Percentiles rank a stretch among this genome's conserved stretches.
Conservation (phyloP, 2,888 invertebrate species). For the Sylvicola fuscatus region DNA sequence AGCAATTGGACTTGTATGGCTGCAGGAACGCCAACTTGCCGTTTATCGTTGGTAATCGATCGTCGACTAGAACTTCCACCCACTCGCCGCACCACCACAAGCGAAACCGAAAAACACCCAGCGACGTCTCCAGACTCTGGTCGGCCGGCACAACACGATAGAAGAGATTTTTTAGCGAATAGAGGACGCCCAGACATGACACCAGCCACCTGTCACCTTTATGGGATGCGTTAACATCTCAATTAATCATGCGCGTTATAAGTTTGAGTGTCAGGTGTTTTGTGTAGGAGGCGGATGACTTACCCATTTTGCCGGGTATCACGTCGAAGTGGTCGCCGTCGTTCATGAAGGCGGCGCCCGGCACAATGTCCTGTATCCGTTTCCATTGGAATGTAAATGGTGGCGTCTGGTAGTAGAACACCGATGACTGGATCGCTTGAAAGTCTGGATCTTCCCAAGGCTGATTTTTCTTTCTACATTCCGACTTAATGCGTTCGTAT, state of each 20-base stretch:
- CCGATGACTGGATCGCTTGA: slow-evolving; percentile 69
- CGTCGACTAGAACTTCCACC: slow-evolving; percentile 73
- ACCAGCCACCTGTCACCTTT: slow-evolving; percentile 80
- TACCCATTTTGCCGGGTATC: slow-evolving; percentile 72
- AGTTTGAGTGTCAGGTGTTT: background rate
- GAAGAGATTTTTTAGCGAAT: slow-evolving; percentile 69
- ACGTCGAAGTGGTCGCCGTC: slow-evolving; percentile 56
- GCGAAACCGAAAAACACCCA: slow-evolving; percentile 72
- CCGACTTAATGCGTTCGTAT: slow-evolving; percentile 63
- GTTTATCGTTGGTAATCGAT: slow-evolving; percentile 71
- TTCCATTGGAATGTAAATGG: slow-evolving; percentile 86
- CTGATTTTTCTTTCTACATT: slow-evolving; percentile 57
- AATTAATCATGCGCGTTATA: background rate
- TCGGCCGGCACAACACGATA: slow-evolving; percentile 83
- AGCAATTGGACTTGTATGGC: slow-evolving; percentile 56
- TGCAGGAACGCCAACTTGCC: slow-evolving; percentile 73
- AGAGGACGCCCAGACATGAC: slow-evolving; percentile 67
- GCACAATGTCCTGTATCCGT: slow-evolving; percentile 62
- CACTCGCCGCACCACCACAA: slow-evolving; percentile 90
- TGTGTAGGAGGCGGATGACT: slow-evolving; percentile 16
- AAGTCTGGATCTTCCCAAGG: slow-evolving; percentile 87
- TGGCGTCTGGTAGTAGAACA: slow-evolving; percentile 88
- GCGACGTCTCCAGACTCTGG: slow-evolving; percentile 51
- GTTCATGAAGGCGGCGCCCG: slow-evolving; percentile 38
- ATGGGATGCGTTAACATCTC: slow-evolving; percentile 12